A percentile compares a stretch with the other conserved stretches of the same genome.
Conservation (phyloP, 2,113 vertebrate species). For the Laticauda laticaudata region DNA sequence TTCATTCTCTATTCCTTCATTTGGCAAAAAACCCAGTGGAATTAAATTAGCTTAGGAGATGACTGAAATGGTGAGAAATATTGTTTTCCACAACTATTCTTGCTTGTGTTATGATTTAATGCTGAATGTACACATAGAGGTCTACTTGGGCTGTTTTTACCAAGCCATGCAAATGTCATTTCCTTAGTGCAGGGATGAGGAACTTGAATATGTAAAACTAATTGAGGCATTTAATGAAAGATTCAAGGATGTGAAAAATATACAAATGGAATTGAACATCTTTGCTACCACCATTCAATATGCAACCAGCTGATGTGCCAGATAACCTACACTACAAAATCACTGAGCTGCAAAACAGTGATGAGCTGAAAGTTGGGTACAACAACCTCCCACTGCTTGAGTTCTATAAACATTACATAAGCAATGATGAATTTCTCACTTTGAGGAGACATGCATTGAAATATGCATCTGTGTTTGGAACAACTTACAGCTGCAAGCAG, state of each 20-base stretch:
- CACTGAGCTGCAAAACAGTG: background rate
- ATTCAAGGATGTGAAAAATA: background rate
- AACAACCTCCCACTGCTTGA: background rate
- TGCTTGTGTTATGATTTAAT: background rate
- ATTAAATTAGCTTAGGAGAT: background rate
- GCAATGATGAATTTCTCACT: background rate
- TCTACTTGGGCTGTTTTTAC: background rate
- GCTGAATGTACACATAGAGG: background rate
- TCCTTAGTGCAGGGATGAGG: background rate
- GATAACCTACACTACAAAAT: background rate
- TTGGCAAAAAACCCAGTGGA: background rate
- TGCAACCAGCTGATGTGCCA: background rate
- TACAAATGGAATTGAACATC: background rate
- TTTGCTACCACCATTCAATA: background rate
- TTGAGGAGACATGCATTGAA: background rate
- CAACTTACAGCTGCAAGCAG: background rate
- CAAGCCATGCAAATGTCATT: background rate
- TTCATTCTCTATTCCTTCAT: background rate
- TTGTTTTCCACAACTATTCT: background rate
- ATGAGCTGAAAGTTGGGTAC: background rate
- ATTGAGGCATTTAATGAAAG: background rate
- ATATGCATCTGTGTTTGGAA: background rate
- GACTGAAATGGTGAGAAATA: background rate
- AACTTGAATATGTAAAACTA: background rate
- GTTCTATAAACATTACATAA: background rate